Evolutionary conservation across 2,888 invertebrate species (phyloP).

Genomic region (Crematogaster levior): DNA sequence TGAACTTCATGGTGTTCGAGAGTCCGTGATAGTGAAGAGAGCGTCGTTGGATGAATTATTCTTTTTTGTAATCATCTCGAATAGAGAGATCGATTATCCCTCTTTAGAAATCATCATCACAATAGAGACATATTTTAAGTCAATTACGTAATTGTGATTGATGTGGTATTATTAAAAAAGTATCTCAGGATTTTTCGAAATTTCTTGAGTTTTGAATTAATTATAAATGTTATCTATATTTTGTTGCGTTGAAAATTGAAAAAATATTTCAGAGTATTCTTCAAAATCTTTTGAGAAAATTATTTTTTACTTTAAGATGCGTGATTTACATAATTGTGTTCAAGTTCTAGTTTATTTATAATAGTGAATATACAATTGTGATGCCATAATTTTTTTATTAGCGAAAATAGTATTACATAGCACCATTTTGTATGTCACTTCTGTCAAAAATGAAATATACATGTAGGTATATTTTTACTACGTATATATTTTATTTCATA

Average conservation of each 20-base stretch:
- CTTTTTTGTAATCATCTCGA: not conserved
- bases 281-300: not conserved
- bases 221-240: not conserved
- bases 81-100: not conserved
- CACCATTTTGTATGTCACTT: not conserved
- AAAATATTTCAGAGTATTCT: not conserved
- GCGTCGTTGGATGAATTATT: not conserved
- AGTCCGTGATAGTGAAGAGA: not conserved
- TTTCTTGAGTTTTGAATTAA: not conserved
- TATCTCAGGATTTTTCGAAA: not conserved
- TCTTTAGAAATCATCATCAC: not conserved
- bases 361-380: not conserved
- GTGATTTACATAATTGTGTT: not conserved
- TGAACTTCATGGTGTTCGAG: conserved; percentile 4
- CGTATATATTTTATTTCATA: not conserved
- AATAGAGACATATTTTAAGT: not conserved
- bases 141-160: not conserved
- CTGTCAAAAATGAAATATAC: conserved; percentile 16
- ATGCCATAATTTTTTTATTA: not conserved
- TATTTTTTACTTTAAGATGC: not conserved
- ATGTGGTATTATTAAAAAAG: not conserved
- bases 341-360: conserved; percentile 3
- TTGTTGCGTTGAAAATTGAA: not conserved
- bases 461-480: not conserved
- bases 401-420: conserved; percentile 24